A percentile compares a stretch with the other conserved stretches of the same genome.
Conservation (phyloP, 2,888 invertebrate genomes). For the Ochropacha duplaris region DNA sequence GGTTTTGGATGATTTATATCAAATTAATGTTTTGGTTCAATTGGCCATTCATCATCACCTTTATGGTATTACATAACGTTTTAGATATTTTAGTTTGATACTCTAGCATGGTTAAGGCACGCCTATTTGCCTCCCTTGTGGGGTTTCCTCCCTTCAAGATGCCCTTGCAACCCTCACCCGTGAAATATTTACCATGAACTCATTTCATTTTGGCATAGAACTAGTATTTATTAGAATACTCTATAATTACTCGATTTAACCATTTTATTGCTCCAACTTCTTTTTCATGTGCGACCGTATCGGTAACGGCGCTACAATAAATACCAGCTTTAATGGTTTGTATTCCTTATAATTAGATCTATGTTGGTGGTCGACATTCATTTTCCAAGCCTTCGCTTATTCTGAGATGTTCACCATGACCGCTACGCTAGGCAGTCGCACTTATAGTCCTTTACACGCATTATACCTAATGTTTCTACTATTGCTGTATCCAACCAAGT, state of each 20-base stretch:
- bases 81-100: not conserved
- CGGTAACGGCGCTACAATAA: not conserved
- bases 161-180: constrained; percentile 25
- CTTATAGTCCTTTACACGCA: constrained; percentile 49
- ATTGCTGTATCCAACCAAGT: constrained; percentile 54
- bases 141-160: constrained; percentile 22
- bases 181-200: constrained; percentile 13
- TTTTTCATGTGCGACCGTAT: not conserved
- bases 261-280: not conserved
- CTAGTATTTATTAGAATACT: not conserved
- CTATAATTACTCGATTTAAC: not conserved
- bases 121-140: constrained; percentile 26
- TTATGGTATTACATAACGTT: constrained; percentile 26
- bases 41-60: not conserved
- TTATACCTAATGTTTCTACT: constrained; percentile 53
- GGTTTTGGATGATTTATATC: no score
- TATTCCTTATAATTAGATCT: constrained; percentile 29
- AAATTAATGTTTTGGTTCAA: not conserved
- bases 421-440: constrained; percentile 47
- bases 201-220: not conserved
- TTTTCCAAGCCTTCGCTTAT: constrained; percentile 56
- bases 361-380: constrained; percentile 54
- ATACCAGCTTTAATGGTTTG: constrained; percentile 13
- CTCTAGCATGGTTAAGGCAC: constrained; percentile 23
- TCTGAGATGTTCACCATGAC: constrained; percentile 72